Percentiles rank a stretch among this genome's conserved stretches.
These are phyloP conservation scores for Amaurobius ferox DNA, from an alignment of 2,888 invertebrate genomes.

Conservation along the genomic window DNA sequence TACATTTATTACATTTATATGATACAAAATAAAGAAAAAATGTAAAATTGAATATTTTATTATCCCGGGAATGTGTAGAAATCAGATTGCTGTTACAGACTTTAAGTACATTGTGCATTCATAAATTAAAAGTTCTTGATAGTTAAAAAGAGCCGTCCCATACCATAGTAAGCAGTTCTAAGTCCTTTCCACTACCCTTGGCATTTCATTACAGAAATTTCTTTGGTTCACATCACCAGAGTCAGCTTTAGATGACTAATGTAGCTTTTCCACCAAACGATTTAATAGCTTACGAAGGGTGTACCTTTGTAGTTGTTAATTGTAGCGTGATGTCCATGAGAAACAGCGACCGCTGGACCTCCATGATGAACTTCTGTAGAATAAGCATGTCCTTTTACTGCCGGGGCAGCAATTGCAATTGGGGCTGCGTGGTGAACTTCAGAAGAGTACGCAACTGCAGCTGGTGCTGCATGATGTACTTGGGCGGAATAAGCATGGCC, in stretches of 20 bases:
- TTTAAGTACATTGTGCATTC: not conserved
- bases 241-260: not conserved
- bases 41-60: not conserved
- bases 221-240: conserved; percentile 58
- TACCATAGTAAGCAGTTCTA: not conserved
- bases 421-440: conserved; percentile 43
- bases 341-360: conserved; percentile 19
- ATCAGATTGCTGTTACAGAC: not conserved
- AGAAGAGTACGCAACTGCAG: conserved; percentile 14
- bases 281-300: conserved; percentile 55
- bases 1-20: no score
- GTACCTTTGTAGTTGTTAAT: conserved; percentile 63
- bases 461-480: conserved; percentile 40
- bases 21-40: not conserved
- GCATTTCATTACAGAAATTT: conserved; percentile 11
- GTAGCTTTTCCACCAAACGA: no score
- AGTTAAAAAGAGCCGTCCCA: not conserved
- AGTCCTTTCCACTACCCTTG: not conserved
- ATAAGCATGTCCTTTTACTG: conserved; percentile 35
- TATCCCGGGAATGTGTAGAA: not conserved
- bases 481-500: conserved; percentile 30
- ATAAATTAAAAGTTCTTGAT: not conserved
- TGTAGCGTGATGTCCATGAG: conserved; percentile 9
- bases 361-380: conserved; percentile 46
- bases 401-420: conserved; percentile 25